Conservation (phyloP, 64 coral and sea anemone species). For the Stylophora pistillata region DNA sequence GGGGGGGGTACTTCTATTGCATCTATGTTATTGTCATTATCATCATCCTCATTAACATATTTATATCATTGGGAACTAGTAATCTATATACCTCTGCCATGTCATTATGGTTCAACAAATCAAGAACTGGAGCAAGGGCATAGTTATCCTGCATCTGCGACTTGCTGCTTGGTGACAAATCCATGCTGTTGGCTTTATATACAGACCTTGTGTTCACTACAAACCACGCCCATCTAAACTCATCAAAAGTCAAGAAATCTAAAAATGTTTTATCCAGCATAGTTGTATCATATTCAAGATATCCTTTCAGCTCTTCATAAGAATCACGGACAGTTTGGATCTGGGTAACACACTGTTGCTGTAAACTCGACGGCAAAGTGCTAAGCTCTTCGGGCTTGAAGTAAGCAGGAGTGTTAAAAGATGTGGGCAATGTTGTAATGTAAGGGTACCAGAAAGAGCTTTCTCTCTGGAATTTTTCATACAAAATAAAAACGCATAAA, state of each 20-base stretch:
- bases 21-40: too few relatives aligned
- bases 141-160: conserved; percentile 7
- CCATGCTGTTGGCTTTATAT: neutral
- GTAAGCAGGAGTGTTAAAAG: conserved; percentile 78
- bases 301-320: conserved; percentile 17
- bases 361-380: conserved; percentile 33
- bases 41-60: too few relatives aligned
- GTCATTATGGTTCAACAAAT: conserved; percentile 87
- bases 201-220: conserved; percentile 89
- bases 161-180: neutral
- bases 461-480: conserved; percentile 55
- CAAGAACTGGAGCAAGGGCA: conserved; percentile 86
- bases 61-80: neutral
- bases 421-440: conserved; percentile 62
- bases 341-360: conserved; percentile 33
- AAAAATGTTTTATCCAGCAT: conserved; percentile 1
- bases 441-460: conserved; percentile 88
- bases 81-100: conserved; percentile 63
- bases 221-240: conserved; percentile 87
- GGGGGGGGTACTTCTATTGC: too few relatives aligned
- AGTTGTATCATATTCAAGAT: neutral
- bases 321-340: conserved; percentile 17
- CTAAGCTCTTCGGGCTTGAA: conserved; percentile 53
- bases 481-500: conserved; percentile 75
- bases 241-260: conserved; percentile 47